A percentile compares a stretch with the other conserved stretches of the same genome.
Evolutionary conservation across 2,888 invertebrate species (phyloP).

Genomic region (Achlya flavicornis): DNA sequence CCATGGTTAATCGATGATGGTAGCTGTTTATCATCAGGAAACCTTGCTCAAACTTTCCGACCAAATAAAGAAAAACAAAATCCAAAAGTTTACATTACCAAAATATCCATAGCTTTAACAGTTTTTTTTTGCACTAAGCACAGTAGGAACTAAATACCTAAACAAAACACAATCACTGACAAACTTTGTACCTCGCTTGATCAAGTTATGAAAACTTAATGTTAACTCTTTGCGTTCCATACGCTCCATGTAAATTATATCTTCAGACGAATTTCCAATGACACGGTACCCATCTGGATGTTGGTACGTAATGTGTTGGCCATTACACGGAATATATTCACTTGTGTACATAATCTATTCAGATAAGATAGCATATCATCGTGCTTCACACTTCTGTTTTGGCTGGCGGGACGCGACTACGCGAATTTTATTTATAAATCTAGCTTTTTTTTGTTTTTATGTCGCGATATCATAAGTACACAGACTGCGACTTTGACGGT

Average conservation of each 20-base stretch:
- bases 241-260: conserved; percentile 52
- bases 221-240: conserved; percentile 78
- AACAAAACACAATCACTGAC: conserved; percentile 21
- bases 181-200: conserved; percentile 76
- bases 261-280: conserved; percentile 45
- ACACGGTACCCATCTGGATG: conserved; percentile 58
- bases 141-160: not conserved
- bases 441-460: not conserved
- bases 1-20: too few species aligned
- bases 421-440: not conserved
- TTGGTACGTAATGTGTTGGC: conserved; percentile 69
- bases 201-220: conserved; percentile 79
- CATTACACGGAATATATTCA: conserved; percentile 70
- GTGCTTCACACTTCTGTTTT: conserved; percentile 41
- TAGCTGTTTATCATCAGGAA: too few species aligned
- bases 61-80: too few species aligned
- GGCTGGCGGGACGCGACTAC: conserved; percentile 30
- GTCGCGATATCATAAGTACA: conserved; percentile 19
- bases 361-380: conserved; percentile 72
- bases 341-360: conserved; percentile 79
- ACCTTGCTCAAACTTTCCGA: too few species aligned
- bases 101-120: not conserved
- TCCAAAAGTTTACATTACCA: not conserved
- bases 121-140: too few species aligned
- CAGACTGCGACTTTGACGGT: conserved; percentile 32